A percentile compares a stretch with the other conserved stretches of the same genome.
These are phyloP conservation scores for Gymnosoma rotundatum DNA, from an alignment of 2,888 invertebrate genomes.

Conservation along the genomic window DNA sequence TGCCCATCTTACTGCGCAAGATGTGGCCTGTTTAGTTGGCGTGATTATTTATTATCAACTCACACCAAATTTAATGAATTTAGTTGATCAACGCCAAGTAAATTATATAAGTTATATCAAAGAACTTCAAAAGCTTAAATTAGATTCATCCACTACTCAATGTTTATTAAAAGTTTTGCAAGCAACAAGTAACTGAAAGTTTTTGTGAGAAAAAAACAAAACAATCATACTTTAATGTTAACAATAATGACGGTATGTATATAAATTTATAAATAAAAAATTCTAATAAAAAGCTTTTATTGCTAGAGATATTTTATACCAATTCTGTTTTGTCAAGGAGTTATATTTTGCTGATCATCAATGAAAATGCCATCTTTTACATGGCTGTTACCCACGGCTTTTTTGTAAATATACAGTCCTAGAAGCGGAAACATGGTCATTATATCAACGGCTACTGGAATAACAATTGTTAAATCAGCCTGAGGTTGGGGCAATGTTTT, in stretches of 20 bases:
- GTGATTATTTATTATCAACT: conserved; percentile 79
- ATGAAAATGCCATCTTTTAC: conserved; percentile 67
- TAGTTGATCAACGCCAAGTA: conserved; percentile 75
- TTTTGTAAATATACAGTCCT: conserved; percentile 83
- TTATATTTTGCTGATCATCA: conserved; percentile 48
- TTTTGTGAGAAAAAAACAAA: background rate
- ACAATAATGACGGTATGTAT: conserved; percentile 41
- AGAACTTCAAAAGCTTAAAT: conserved; percentile 78
- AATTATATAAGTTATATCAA: conserved; percentile 79
- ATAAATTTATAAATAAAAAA: conserved; percentile 18
- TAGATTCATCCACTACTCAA: conserved; percentile 77
- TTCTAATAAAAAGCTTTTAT: background rate
- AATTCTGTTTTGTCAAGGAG: background rate
- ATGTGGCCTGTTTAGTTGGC: conserved; percentile 77
- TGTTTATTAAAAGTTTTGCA: conserved; percentile 78
- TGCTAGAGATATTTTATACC: conserved; percentile 1
- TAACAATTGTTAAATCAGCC: conserved; percentile 94
- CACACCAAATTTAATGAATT: conserved; percentile 78
- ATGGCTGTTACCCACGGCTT: conserved; percentile 70
- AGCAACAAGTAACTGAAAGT: conserved; percentile 69
- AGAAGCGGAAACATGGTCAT: conserved; percentile 96
- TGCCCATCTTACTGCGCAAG: conserved; percentile 73
- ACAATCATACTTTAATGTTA: background rate
- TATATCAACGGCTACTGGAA: conserved; percentile 94
- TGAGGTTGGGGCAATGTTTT: conserved; percentile 91